phyloP scores from a whole-genome alignment of 2,797 vertebrate genomes.

The Fratercula arctica region DNA sequence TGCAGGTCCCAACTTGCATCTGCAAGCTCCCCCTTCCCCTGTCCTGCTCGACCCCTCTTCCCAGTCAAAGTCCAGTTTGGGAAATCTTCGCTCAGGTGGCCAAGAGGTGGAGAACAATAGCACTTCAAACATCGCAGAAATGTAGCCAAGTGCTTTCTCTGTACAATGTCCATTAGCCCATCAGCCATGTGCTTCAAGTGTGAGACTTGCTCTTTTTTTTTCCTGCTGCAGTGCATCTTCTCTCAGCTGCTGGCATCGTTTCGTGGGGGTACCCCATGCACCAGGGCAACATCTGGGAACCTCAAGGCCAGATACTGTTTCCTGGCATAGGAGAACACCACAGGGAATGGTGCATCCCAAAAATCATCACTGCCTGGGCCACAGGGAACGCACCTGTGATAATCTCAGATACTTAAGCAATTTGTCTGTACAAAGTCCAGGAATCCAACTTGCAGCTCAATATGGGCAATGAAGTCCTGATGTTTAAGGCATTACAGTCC shows the following conservation, averaged over 20 bases:
- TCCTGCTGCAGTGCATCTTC: neutral
- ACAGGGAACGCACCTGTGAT: accelerated
- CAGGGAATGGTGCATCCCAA: neutral
- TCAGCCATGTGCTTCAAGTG: neutral
- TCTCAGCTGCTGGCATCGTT: neutral
- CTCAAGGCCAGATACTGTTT: neutral
- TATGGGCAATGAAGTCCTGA: neutral
- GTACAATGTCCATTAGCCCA: neutral
- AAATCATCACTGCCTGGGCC: neutral
- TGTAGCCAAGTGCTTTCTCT: neutral
- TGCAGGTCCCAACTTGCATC: accelerated
- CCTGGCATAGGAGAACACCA: neutral
- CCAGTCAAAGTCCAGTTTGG: neutral
- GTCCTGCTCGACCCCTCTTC: accelerated
- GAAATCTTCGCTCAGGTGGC: neutral
- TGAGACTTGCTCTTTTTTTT: neutral
- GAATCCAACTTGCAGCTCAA: neutral
- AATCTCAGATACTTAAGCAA: neutral
- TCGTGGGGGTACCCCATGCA: accelerated
- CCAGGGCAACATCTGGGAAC: neutral
- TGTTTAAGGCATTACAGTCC: neutral
- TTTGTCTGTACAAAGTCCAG: neutral
- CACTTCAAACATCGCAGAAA: neutral
- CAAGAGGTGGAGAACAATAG: neutral
- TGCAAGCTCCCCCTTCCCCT: neutral